A percentile compares a stretch with the other conserved stretches of the same genome.
Conservation (phyloP, 2,888 invertebrate species). For the Leucophenga maculata region DNA sequence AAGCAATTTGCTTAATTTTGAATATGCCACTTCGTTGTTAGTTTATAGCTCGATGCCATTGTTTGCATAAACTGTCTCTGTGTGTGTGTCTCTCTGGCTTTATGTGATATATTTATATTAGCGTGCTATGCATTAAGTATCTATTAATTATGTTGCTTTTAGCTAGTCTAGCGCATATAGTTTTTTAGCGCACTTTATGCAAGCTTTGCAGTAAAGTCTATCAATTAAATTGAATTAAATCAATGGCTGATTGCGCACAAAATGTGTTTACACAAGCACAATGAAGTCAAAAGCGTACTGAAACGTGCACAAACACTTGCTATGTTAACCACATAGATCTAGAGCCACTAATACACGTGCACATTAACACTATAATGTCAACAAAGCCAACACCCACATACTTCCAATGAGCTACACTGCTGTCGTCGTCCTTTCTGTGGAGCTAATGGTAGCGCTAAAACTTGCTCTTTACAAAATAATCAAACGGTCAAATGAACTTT, state of each 20-base stretch:
- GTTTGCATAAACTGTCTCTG: no score
- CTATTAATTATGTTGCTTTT: no score
- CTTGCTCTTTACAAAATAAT: slow-evolving; percentile 17
- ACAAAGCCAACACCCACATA: not conserved
- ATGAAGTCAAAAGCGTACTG: not conserved
- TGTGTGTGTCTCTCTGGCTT: not conserved
- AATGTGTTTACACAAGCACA: slow-evolving; percentile 16
- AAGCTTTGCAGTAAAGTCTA: not conserved
- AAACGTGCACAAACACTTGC: slow-evolving; percentile 1
- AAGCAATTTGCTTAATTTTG: no score
- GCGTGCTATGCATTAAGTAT: not conserved
- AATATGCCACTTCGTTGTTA: no score
- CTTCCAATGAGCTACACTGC: not conserved
- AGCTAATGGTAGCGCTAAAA: not conserved
- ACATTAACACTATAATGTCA: slow-evolving; percentile 5
- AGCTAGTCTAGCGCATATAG: no score
- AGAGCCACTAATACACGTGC: not conserved
- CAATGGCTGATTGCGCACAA: slow-evolving; percentile 22
- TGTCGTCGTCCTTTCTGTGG: not conserved
- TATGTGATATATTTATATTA: not conserved
- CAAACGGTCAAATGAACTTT: slow-evolving; percentile 26
- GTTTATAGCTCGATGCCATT: no score
- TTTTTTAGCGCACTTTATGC: no score
- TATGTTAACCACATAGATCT: not conserved
- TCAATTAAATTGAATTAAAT: slow-evolving; percentile 24